Evolutionary conservation across 2,888 invertebrate genomes (phyloP).

Genomic region (Pristionchus mayeri): DNA sequence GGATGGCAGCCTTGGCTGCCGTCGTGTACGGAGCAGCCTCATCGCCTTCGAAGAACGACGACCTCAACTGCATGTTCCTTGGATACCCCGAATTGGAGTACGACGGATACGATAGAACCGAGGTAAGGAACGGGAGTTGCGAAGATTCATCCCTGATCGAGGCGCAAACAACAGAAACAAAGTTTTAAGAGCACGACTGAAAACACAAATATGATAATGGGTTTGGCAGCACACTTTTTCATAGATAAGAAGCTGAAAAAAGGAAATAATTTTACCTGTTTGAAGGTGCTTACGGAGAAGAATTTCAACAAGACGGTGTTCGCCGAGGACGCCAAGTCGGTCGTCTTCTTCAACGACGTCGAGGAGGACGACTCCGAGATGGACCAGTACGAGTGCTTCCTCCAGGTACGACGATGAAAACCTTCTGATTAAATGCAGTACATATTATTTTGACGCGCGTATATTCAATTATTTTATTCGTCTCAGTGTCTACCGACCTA

Average conservation of each 20-base stretch:
- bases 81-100: constrained; percentile 76
- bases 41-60: constrained; percentile 58
- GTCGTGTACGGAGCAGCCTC: not conserved
- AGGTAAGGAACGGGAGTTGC: constrained; percentile 55
- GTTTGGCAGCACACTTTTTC: no score
- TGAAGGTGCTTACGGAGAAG: constrained; percentile 73
- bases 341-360: constrained; percentile 76
- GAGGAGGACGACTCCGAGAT: constrained; percentile 75
- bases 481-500: no score
- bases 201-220: no score
- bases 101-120: constrained; percentile 75
- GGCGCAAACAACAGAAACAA: no score
- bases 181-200: no score
- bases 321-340: constrained; percentile 75
- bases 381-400: constrained; percentile 76
- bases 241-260: not conserved
- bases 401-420: constrained; percentile 65
- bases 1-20: constrained; percentile 43
- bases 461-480: no score
- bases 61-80: constrained; percentile 76
- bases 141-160: not conserved
- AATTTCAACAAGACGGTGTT: constrained; percentile 76
- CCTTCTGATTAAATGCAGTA: no score
- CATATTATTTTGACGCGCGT: no score
- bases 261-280: no score